Percentiles rank a stretch among this genome's conserved stretches.
phyloP scores from a whole-genome alignment of 1,140 invertebrate species.

The Eupeodes corollae region DNA sequence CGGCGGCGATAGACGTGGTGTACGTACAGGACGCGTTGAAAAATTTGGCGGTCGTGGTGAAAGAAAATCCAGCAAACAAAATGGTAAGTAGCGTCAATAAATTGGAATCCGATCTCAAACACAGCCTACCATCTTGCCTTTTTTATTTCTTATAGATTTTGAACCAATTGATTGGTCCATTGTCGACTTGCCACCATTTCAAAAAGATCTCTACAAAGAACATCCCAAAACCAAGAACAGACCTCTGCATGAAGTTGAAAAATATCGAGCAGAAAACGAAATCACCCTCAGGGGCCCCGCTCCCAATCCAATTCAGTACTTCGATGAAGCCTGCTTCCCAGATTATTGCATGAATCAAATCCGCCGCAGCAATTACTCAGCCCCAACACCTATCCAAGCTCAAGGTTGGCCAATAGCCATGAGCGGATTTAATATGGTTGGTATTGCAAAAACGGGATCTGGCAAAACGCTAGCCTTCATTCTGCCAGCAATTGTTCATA shows the following conservation, averaged over 20 bases:
- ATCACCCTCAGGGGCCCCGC: slow-evolving; percentile 68
- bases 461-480: slow-evolving; percentile 77
- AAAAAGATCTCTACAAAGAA: slow-evolving; percentile 87
- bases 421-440: slow-evolving; percentile 77
- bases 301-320: slow-evolving; percentile 63
- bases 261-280: slow-evolving; percentile 57
- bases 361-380: slow-evolving; percentile 51
- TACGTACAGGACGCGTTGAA: slow-evolving; percentile 9
- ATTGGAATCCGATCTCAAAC: no score
- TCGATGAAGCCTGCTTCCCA: slow-evolving; percentile 73
- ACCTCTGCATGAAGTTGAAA: slow-evolving; percentile 60
- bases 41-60: slow-evolving; percentile 7
- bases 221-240: slow-evolving; percentile 57
- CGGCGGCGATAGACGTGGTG: neutral
- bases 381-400: slow-evolving; percentile 77
- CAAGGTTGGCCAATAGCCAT: slow-evolving; percentile 86
- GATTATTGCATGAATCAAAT: slow-evolving; percentile 58
- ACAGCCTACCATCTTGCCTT: no score
- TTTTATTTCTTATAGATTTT: slow-evolving; percentile 8
- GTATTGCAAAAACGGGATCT: slow-evolving; percentile 86
- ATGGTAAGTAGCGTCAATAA: neutral
- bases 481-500: slow-evolving; percentile 77
- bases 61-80: neutral
- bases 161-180: slow-evolving; percentile 29
- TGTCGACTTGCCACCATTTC: slow-evolving; percentile 66